Conservation (phyloP, 2,797 vertebrate species). For the Malurus splendens region DNA sequence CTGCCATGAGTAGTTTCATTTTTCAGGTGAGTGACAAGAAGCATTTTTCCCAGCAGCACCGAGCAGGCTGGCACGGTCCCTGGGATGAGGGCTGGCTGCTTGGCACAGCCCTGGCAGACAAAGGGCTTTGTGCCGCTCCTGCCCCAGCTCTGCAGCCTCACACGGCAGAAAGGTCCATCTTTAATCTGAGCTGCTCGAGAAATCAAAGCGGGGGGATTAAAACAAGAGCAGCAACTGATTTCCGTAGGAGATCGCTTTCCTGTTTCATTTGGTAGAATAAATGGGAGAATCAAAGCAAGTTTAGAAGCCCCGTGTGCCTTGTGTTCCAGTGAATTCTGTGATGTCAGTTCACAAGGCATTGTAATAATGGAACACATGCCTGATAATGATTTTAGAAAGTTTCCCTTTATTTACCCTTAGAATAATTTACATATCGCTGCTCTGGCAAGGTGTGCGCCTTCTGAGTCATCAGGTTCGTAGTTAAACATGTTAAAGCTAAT, state of each 20-base stretch:
- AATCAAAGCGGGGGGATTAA: slow-evolving; percentile 71
- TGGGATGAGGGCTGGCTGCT: background rate
- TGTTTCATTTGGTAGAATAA: slow-evolving; percentile 66
- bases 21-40: slow-evolving; percentile 32
- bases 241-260: slow-evolving; percentile 56
- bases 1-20: background rate
- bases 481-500: background rate
- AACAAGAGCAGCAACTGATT: slow-evolving; percentile 66
- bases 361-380: slow-evolving; percentile 9
- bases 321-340: slow-evolving; percentile 56
- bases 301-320: slow-evolving; percentile 31
- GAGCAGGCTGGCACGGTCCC: slow-evolving; percentile 23
- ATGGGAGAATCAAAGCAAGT: slow-evolving; percentile 70
- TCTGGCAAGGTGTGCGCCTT: background rate
- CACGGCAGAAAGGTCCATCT: slow-evolving; percentile 48
- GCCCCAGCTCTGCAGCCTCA: slow-evolving; percentile 32
- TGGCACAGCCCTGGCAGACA: slow-evolving; percentile 54
- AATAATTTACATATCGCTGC: background rate
- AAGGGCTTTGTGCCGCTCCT: slow-evolving; percentile 65
- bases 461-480: background rate
- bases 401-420: background rate
- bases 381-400: background rate
- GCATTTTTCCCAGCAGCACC: slow-evolving; percentile 27
- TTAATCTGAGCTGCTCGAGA: slow-evolving; percentile 63
- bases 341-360: slow-evolving; percentile 55